phyloP scores from a whole-genome alignment of 2,888 invertebrate species.

The Cephus runcator region DNA sequence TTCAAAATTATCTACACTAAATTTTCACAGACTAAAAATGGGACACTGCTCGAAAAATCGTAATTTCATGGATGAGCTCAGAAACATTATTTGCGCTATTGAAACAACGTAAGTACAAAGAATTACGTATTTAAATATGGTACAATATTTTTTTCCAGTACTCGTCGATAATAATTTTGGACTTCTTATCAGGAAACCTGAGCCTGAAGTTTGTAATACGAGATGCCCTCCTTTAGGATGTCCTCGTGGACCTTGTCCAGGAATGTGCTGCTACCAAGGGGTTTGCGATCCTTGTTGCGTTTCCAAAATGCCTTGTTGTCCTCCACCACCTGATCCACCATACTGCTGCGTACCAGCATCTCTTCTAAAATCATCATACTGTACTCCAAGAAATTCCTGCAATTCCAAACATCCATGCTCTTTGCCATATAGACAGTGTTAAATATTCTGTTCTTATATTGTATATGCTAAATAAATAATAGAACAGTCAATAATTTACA shows the following conservation, averaged over 20 bases:
- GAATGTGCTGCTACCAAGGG: conserved; percentile 41
- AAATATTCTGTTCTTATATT: too few relatives aligned
- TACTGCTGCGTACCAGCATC: conserved; percentile 32
- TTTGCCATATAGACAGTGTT: too few relatives aligned
- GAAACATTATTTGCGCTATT: conserved; percentile 39
- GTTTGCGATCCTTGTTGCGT: conserved; percentile 43
- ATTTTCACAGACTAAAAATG: conserved; percentile 29
- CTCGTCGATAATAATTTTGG: too few relatives aligned
- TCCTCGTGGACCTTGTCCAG: conserved; percentile 47
- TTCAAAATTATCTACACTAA: not conserved
- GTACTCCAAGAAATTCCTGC: too few relatives aligned
- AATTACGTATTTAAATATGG: not conserved
- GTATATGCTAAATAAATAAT: too few relatives aligned
- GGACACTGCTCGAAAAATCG: conserved; percentile 19
- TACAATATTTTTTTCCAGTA: too few relatives aligned
- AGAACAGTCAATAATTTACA: too few relatives aligned
- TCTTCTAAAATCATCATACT: conserved; percentile 7
- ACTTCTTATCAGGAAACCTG: conserved; percentile 38
- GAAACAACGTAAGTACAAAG: conserved; percentile 36
- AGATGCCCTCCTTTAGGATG: conserved; percentile 52
- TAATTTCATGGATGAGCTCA: conserved; percentile 48
- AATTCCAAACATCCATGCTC: too few relatives aligned
- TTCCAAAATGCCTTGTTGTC: conserved; percentile 41
- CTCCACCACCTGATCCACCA: conserved; percentile 31
- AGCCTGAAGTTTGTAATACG: conserved; percentile 48